A percentile compares a stretch with the other conserved stretches of the same genome.
These are phyloP conservation scores for Rhinella marina DNA, from an alignment of 2,797 vertebrate species.

Conservation along the genomic window DNA sequence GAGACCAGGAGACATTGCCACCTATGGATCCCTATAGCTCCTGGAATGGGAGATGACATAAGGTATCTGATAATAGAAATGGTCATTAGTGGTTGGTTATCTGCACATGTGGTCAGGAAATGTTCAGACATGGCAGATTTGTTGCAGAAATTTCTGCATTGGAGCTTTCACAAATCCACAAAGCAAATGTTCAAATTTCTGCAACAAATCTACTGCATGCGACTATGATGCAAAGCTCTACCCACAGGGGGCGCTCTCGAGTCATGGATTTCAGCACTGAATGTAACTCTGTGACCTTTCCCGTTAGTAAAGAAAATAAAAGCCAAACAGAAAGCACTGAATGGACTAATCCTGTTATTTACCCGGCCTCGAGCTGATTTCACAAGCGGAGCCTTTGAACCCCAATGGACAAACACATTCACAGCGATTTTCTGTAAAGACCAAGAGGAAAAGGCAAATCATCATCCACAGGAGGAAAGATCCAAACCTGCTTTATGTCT, in stretches of 20 bases:
- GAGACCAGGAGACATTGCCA: too few species aligned
- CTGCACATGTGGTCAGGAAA: too few species aligned
- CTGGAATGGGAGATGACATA: too few species aligned
- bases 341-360: background rate
- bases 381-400: constrained; percentile 81
- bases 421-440: constrained; percentile 79
- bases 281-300: background rate
- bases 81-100: too few species aligned
- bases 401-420: constrained; percentile 89
- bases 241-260: background rate
- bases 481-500: background rate
- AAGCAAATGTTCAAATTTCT: too few species aligned
- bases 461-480: too few species aligned
- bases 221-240: background rate
- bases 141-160: too few species aligned
- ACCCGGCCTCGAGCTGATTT: constrained; percentile 78
- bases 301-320: background rate
- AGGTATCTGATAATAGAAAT: too few species aligned
- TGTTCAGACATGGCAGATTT: too few species aligned
- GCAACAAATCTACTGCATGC: too few species aligned
- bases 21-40: too few species aligned
- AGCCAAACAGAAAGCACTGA: background rate
- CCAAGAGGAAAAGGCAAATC: background rate
- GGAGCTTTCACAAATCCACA: too few species aligned
- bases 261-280: background rate